phyloP scores from a whole-genome alignment of 1,140 invertebrate genomes.

The Reticulitermes speratus region DNA sequence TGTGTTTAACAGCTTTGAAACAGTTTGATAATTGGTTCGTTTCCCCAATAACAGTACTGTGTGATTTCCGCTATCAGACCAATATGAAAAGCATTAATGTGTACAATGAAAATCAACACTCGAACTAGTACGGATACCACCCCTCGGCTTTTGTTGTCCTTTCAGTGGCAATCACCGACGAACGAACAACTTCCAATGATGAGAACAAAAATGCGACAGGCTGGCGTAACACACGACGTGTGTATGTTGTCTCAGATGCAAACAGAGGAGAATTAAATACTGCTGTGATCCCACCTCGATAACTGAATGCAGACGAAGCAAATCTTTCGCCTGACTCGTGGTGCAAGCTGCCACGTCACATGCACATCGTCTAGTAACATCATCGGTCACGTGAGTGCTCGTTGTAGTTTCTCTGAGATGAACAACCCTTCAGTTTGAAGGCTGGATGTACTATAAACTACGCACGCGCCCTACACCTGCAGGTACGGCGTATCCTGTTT shows the following conservation, averaged over 20 bases:
- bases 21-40: background rate
- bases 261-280: background rate
- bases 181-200: background rate
- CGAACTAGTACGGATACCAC: background rate
- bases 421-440: background rate
- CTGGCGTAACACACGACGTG: background rate
- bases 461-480: background rate
- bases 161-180: background rate
- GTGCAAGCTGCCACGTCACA: background rate
- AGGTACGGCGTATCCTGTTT: background rate
- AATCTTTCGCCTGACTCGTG: background rate
- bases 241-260: background rate
- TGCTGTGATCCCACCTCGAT: background rate
- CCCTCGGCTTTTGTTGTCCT: background rate
- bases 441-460: background rate
- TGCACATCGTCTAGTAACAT: background rate
- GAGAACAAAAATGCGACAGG: background rate
- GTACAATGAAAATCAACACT: constrained; percentile 13
- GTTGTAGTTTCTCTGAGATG: background rate
- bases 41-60: background rate
- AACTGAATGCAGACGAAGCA: background rate
- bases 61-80: background rate
- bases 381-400: background rate
- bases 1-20: background rate
- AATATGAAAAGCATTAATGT: background rate